Evolutionary conservation across 2,888 invertebrate species (phyloP).

Genomic region (Sphecodes monilicornis): DNA sequence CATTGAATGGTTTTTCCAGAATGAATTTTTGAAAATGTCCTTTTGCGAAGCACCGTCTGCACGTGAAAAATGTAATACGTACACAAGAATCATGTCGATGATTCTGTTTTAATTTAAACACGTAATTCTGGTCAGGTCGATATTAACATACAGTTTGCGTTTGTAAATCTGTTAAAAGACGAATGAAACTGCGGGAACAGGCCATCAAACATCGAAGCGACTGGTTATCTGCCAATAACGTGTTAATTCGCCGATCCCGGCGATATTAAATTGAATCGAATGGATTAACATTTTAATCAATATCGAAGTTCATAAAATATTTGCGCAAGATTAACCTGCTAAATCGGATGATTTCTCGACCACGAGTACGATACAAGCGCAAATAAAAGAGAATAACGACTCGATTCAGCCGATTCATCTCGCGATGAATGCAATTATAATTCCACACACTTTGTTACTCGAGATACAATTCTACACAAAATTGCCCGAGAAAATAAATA

Average conservation of each 20-base stretch:
- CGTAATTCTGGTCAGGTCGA: background rate
- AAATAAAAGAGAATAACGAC: background rate
- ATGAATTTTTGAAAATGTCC: background rate
- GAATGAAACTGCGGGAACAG: background rate
- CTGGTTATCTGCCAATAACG: background rate
- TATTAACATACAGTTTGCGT: background rate
- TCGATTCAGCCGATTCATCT: background rate
- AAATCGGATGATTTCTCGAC: background rate
- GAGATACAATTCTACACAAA: background rate
- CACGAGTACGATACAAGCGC: background rate
- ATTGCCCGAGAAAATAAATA: background rate
- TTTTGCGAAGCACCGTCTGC: background rate
- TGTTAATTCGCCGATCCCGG: background rate
- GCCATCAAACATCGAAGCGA: background rate
- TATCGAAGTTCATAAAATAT: background rate
- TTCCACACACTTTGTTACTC: background rate
- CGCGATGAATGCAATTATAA: background rate
- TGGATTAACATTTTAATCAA: slow-evolving; percentile 2
- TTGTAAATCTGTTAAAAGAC: background rate
- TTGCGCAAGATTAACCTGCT: slow-evolving; percentile 6
- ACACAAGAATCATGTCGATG: background rate
- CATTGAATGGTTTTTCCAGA: background rate
- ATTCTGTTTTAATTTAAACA: background rate
- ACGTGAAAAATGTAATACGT: background rate
- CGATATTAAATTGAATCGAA: background rate